Evolutionary conservation across 2,797 vertebrate genomes (phyloP), one percentile per base, ranked within the genome.

Genomic region (Enteromius afrohamiltoni): DNA sequence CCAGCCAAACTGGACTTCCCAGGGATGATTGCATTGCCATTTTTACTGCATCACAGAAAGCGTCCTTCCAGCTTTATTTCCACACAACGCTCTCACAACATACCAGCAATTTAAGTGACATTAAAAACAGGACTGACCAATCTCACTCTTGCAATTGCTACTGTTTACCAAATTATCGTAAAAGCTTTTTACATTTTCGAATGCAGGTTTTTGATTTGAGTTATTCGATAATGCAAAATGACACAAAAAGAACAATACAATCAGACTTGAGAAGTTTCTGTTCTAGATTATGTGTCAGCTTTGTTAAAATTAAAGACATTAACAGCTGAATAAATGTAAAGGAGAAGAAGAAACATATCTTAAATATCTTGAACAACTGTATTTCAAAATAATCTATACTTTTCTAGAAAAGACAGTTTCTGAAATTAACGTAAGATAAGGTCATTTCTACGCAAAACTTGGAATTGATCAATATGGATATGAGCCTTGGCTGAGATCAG

Each of bases 11-110:
- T 85, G 88, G 83, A 89, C 88, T 91, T 85, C 86, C 62, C 74
- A 82, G 84, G 79, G 84, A 70, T 45, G 62, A 77, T 58, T 70
- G 75, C 76, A 83, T 88, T 91, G 87, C 86, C 76, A 82, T 91
- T 90, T 37, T 83, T 74, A 84, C 87, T 92, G 89, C 87, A 91
- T 91, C 90, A 89, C 47, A 78, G 77, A 51, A 65, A 82, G 65
- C 67, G 70, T 80, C 51, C 73, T 79, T 80, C 60, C 42, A 42
- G 73, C 34, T 67, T 55, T 17, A 34, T 81, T 86, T 68, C 16
- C 49, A 7, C 60, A 76, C 74, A 79, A 71, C 80, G 68, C 74
- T 67, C 79, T 79, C 19, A 17, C 13, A 75, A 78, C 49, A 60
- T 60, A 47, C 6, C 17, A 47, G 60, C 76, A 49, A 19, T 51